Base-by-base conservation (phyloP, 2,888 invertebrate species). In the Deroplatys truncata region DNA sequence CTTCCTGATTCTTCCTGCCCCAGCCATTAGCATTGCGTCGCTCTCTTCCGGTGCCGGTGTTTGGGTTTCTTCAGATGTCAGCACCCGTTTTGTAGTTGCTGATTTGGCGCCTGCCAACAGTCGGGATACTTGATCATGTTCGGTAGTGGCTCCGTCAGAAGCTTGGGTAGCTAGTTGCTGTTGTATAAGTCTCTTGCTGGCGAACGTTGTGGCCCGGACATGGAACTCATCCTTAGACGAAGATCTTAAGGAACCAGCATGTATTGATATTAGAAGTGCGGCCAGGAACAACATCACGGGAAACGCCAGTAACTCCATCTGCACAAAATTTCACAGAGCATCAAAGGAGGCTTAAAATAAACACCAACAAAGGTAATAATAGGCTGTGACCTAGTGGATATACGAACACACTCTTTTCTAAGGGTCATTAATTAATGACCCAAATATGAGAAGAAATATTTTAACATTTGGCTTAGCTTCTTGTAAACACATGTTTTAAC, bases 1-100 rank as follows among this genome's bases (percentile, higher is more conserved):
- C 28, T 93, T 82, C 92, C 96, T 96, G 10, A 96, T 96, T 91
- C 95, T 96, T 35, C 96, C 96, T 89, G 96, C 96, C 92, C 96
- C 96, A 90, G 96, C 95, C 92, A 96, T 94, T 92, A 96, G 94
- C 92, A 97, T 95, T 91, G 95, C 96, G 91, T 96, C 96, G 92
- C 95, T 95, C 95, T 82, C 82, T 16, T 87, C 87, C 29, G 82
- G 1, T 86, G 56, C 72, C 29, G n/a, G 86, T 25, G 29, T 16
- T 8, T 86, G n/a, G 1, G 56, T 20, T 20, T 16, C 56, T 72
- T 16, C 56, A 7, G 56, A 4, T 20, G 16, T 56, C 16, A 15
- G 56, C 56, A 20, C 56, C 15, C 15, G 28, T 29, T 28, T 35
- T n/a, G 8, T 20, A n/a, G 25, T 8, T 31, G 43, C 8, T 31